Conservation (phyloP, 1,140 invertebrate species). For the Palaemon carinicauda region DNA sequence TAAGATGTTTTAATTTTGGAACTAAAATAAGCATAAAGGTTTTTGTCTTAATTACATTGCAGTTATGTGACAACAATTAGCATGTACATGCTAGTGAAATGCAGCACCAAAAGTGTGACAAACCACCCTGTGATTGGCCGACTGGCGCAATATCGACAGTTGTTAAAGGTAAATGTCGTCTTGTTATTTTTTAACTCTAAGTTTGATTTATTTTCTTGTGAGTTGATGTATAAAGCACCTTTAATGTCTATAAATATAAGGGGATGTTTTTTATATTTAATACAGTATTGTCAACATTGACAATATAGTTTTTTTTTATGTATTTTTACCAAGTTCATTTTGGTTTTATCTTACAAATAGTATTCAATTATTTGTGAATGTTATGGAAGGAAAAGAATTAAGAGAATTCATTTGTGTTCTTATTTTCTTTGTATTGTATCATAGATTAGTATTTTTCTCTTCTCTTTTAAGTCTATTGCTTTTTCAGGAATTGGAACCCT, state of each 20-base stretch:
- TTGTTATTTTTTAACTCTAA: not conserved
- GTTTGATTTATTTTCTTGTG: not conserved
- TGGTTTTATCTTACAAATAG: not conserved
- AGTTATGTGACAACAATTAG: constrained; percentile 30
- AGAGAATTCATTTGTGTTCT: not conserved
- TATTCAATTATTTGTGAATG: not conserved
- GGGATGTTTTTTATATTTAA: not conserved
- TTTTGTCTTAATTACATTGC: not conserved
- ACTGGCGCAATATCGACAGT: constrained; percentile 34
- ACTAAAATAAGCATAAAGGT: too few relatives aligned
- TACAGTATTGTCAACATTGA: not conserved
- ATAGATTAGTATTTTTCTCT: not conserved
- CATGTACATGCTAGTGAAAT: constrained; percentile 34
- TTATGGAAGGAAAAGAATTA: too few relatives aligned
- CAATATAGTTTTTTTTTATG: too few relatives aligned
- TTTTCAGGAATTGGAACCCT: not conserved
- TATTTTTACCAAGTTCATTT: too few relatives aligned
- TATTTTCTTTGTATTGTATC: not conserved
- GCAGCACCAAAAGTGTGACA: not conserved
- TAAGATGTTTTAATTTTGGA: too few relatives aligned
- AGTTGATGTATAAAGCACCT: not conserved
- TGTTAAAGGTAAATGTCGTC: constrained; percentile 17
- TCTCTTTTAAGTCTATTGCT: too few relatives aligned
- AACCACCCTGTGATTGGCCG: constrained; percentile 27
- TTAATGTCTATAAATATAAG: not conserved